Base-by-base conservation (phyloP, 2,888 invertebrate genomes). In the Drosophila multiciliata region DNA sequence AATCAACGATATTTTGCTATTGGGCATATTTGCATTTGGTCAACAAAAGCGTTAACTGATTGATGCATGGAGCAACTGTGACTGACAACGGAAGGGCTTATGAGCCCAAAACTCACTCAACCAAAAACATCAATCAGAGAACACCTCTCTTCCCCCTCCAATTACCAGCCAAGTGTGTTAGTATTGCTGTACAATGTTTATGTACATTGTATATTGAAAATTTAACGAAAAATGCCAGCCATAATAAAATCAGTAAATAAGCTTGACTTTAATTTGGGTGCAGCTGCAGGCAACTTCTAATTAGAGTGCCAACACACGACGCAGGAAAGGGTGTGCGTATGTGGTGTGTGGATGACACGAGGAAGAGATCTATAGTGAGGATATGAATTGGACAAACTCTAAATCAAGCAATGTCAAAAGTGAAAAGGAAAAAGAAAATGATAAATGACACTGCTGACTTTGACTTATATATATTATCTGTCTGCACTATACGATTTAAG, bases 221-320 rank as follows among this genome's bases (percentile, higher is more conserved):
- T 65, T 68, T 59, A 57, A 65, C 61, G 59, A 79, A 71, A 71
- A 75, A 82, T 73, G 70, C 71, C 35, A 38, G 17, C 50, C 66
- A 73, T 87, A 85, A 85, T 85, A 77, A 79, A 85, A 85, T 85
- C 81, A 77, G 79, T 85, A 85, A 87, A 85, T 87, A 85, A 77
- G 83, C 72, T 81, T 85, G 85, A 85, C 85, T 85, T 83, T 71
- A 85, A 78, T 81, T 77, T 78, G 70, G 78, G 82, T 87, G 85
- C 87, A 83, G 85, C 83, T 80, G 87, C 73, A 75, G 68, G 67
- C 59, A 74, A 79, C 76, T 87, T 85, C 85, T 85, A 87, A 85
- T 85, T 85, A 79, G 71, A 79, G 70, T 68, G 70, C 69, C 80
- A 80, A 82, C 78, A 82, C 71, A 73, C 64, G 36, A 35, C 23